Conservation (phyloP, 2,888 invertebrate species). For the Meiosimyza decipiens region DNA sequence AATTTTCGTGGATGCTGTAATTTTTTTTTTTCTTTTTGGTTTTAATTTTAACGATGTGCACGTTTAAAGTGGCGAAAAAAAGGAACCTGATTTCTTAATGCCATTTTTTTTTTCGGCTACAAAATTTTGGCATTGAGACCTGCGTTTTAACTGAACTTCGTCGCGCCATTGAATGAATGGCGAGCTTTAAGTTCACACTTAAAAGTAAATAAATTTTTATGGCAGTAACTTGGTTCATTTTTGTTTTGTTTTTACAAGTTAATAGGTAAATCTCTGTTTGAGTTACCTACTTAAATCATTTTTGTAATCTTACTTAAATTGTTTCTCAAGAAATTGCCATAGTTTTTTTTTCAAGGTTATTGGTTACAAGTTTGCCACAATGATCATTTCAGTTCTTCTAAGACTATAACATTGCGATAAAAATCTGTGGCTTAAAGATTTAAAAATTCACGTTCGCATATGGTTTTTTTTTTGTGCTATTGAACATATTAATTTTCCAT, state of each 20-base stretch:
- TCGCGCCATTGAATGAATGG: constrained; percentile 30
- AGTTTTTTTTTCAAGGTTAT: constrained; percentile 2
- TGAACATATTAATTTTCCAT: too few species aligned
- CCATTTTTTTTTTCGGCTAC: neutral
- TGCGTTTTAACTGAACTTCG: constrained; percentile 15
- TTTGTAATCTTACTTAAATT: neutral
- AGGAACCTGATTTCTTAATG: neutral
- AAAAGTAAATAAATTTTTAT: constrained; percentile 45
- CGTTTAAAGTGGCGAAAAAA: neutral
- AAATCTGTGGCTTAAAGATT: too few species aligned
- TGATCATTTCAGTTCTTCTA: too few species aligned
- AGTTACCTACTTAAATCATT: neutral
- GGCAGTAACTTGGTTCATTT: constrained; percentile 29
- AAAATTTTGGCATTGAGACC: constrained; percentile 16
- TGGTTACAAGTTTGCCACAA: constrained; percentile 23
- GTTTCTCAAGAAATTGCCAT: neutral
- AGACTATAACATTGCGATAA: too few species aligned
- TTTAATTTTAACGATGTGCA: constrained; percentile 7
- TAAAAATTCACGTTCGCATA: too few species aligned
- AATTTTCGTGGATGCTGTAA: constrained; percentile 12
- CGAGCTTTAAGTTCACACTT: constrained; percentile 47
- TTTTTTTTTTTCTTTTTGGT: neutral
- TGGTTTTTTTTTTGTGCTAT: too few species aligned
- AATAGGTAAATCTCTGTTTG: neutral
- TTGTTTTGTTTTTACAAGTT: constrained; percentile 26